Evolutionary conservation across 2,113 vertebrate species (phyloP), one percentile per base, ranked within the genome.

Genomic region (Macaca nemestrina): DNA sequence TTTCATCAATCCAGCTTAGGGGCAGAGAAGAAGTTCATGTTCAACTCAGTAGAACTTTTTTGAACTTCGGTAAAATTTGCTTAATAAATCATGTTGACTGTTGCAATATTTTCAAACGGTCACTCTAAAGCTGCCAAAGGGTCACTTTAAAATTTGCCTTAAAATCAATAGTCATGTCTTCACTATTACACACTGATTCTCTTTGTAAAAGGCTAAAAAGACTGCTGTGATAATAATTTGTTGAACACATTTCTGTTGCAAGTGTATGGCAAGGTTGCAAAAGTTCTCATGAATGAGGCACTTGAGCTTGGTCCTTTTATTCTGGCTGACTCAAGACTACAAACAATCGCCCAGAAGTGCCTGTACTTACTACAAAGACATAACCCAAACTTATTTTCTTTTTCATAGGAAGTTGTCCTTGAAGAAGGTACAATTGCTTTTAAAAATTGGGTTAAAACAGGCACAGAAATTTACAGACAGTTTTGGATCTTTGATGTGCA

Each of bases 401-500:
- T 87, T 94, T 20, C 97, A 83, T 94, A 99, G 99, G 99, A 99
- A 98, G 98, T 98, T 23, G 99, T 99, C 94, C 99, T 99, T 90
- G 98, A 98, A 97, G 98, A 98, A 67, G 99, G 99, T 97, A 99
- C 99, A 30, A 97, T 98, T 96, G 99, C 99, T 55, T 99, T 97
- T 98, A 93, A 99, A 43, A 99, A 99, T 91, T 99, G 99, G 99
- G 32, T 98, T 87, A 98, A 99, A 43, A 96, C 99, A 17, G 99
- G 99, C 89, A 98, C 94, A 20, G 1, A 88, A 0, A 98, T 99
- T 85, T 99, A 99, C 98, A 99, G 99, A 68, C 99, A 99, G 97
- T 99, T 99, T 98, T 99, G 99, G 99, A 82, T 99, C 48, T 99
- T 99, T 94, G 84, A 99, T 1, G 99, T 99, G 27, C 96, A 97